phyloP scores from a whole-genome alignment of 1,140 invertebrate genomes.

The Aphaenogaster floridana region DNA sequence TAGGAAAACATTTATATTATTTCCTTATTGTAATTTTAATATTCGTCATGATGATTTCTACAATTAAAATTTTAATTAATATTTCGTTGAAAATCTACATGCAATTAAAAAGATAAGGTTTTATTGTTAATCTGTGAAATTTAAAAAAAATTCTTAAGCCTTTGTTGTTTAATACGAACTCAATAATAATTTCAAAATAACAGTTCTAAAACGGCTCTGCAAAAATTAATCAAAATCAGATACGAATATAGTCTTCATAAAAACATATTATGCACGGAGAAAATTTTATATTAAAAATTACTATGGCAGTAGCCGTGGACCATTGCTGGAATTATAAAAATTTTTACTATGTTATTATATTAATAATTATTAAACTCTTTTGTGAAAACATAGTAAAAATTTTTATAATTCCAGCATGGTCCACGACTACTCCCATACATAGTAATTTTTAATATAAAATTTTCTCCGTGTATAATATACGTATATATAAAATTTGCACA shows the following conservation, averaged over 20 bases:
- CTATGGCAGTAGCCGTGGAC: too few relatives aligned
- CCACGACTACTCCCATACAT: too few relatives aligned
- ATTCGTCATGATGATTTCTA: background rate
- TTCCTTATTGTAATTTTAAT: background rate
- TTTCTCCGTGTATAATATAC: background rate
- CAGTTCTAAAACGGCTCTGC: background rate
- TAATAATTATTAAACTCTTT: too few relatives aligned
- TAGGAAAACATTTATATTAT: background rate
- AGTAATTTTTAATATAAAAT: too few relatives aligned
- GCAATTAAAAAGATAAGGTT: background rate
- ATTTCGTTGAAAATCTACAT: background rate
- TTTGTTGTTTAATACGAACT: background rate
- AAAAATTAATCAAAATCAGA: background rate
- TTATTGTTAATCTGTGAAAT: background rate
- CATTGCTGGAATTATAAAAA: too few relatives aligned
- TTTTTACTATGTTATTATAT: too few relatives aligned
- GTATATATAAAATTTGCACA: background rate
- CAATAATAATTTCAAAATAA: background rate
- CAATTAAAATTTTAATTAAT: slow-evolving; percentile 1
- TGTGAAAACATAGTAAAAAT: too few relatives aligned
- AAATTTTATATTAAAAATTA: too few relatives aligned
- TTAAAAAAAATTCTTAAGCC: background rate
- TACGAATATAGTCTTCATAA: background rate
- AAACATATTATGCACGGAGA: background rate
- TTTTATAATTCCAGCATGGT: too few relatives aligned